Evolutionary conservation across 1,140 invertebrate genomes (phyloP).

Genomic region (Oppia nitens): DNA sequence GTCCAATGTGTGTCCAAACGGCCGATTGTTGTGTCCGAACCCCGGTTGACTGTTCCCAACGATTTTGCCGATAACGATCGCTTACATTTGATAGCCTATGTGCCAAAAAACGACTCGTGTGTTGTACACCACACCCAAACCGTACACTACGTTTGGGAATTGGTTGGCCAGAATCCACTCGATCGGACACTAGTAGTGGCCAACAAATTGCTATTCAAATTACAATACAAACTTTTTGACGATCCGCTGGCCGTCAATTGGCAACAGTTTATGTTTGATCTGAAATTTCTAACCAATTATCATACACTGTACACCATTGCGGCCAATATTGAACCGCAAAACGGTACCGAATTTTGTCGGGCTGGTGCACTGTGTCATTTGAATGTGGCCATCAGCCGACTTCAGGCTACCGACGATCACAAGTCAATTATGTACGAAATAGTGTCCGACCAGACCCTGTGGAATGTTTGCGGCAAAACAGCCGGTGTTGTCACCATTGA

Average conservation of each 20-base stretch:
- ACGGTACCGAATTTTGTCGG: slow-evolving; percentile 67
- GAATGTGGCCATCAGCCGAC: slow-evolving; percentile 48
- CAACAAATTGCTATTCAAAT: slow-evolving; percentile 14
- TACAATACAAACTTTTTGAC: slow-evolving; percentile 14
- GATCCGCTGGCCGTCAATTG: neutral
- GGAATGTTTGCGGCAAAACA: slow-evolving; percentile 74
- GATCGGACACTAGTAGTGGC: too few species aligned
- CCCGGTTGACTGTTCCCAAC: neutral
- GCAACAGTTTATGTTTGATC: slow-evolving; percentile 17
- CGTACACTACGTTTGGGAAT: slow-evolving; percentile 20
- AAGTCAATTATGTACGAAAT: slow-evolving; percentile 67
- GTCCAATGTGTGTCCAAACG: slow-evolving; percentile 40
- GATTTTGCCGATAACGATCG: neutral
- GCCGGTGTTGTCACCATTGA: slow-evolving; percentile 30
- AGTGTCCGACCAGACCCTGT: slow-evolving; percentile 47
- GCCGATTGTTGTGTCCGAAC: neutral
- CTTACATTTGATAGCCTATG: neutral
- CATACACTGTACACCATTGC: slow-evolving; percentile 65
- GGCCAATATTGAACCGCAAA: slow-evolving; percentile 57
- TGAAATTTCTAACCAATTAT: slow-evolving; percentile 18
- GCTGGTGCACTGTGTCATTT: slow-evolving; percentile 71
- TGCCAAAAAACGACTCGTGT: slow-evolving; percentile 8
- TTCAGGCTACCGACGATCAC: slow-evolving; percentile 10
- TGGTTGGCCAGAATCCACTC: slow-evolving; percentile 13
- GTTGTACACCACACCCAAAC: slow-evolving; percentile 21